These are phyloP conservation scores for Pipistrellus nathusii DNA, from an alignment of 2,797 vertebrate genomes.

Conservation along the genomic window DNA sequence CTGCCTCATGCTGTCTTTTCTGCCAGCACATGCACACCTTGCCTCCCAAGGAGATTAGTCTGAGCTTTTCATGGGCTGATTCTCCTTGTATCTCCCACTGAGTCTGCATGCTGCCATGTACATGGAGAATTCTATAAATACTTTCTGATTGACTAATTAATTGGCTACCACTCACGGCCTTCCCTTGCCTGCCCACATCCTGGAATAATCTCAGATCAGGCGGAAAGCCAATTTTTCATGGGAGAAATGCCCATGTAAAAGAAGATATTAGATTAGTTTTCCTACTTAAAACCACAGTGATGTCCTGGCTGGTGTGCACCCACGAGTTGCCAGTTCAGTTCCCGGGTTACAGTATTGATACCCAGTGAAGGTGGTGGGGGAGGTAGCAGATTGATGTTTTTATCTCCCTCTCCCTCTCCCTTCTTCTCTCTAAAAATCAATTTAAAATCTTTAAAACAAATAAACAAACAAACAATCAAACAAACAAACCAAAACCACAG, in stretches of 20 bases:
- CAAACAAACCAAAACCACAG: too few species aligned
- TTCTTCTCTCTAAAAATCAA: too few species aligned
- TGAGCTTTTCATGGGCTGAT: background rate
- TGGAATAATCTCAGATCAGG: constrained; percentile 52
- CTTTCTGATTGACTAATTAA: constrained; percentile 77
- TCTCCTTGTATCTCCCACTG: background rate
- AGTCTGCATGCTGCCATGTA: background rate
- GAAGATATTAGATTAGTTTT: constrained; percentile 1
- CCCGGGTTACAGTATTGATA: too few species aligned
- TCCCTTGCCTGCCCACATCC: constrained; percentile 54
- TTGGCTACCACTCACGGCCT: constrained; percentile 64
- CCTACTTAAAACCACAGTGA: background rate
- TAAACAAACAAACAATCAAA: too few species aligned
- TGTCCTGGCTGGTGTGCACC: too few species aligned
- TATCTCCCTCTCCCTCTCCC: too few species aligned
- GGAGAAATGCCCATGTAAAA: constrained; percentile 62
- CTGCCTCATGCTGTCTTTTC: background rate
- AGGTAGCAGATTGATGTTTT: background rate
- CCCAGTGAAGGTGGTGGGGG: too few species aligned
- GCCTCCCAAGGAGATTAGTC: background rate
- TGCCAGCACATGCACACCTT: background rate
- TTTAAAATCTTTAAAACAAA: too few species aligned
- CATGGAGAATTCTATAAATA: constrained; percentile 67
- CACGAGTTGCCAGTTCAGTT: too few species aligned
- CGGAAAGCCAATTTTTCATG: constrained; percentile 40